These are phyloP conservation scores for Clangula hyemalis DNA, from an alignment of 2,797 vertebrate genomes.

Conservation along the genomic window DNA sequence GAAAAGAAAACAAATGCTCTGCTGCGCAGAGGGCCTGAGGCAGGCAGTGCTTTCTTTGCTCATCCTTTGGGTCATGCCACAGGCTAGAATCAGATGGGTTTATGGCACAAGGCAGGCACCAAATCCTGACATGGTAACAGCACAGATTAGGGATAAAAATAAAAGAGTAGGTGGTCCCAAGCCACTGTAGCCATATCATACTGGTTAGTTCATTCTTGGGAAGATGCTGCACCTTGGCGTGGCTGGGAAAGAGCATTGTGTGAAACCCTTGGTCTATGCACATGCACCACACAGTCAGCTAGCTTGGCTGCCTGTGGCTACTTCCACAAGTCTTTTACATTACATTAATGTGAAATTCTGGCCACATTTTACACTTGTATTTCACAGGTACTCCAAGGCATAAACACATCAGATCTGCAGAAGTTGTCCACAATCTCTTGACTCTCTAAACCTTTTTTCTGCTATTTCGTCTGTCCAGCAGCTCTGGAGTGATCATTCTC, in stretches of 20 bases:
- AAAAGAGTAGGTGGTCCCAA: background rate
- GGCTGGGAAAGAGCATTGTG: background rate
- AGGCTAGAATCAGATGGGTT: background rate
- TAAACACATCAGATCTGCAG: background rate
- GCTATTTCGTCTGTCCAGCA: background rate
- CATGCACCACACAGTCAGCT: background rate
- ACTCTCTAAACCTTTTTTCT: background rate
- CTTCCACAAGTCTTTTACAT: background rate
- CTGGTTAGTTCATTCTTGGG: background rate
- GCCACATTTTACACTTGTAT: background rate
- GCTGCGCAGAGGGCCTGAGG: background rate
- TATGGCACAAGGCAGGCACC: background rate
- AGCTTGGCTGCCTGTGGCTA: background rate
- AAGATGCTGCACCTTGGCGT: background rate
- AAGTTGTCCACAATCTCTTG: background rate
- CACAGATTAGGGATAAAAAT: background rate
- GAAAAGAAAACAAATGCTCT: background rate
- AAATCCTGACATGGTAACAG: background rate
- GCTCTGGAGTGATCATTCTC: background rate
- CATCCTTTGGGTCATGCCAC: background rate
- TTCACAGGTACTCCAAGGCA: background rate
- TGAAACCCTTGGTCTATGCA: background rate
- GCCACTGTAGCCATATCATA: background rate
- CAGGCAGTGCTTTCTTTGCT: background rate
- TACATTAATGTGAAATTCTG: background rate